Percentiles rank a stretch among this genome's conserved stretches.
phyloP scores from a whole-genome alignment of 2,113 vertebrate genomes.

The Sarotherodon lohbergeri region DNA sequence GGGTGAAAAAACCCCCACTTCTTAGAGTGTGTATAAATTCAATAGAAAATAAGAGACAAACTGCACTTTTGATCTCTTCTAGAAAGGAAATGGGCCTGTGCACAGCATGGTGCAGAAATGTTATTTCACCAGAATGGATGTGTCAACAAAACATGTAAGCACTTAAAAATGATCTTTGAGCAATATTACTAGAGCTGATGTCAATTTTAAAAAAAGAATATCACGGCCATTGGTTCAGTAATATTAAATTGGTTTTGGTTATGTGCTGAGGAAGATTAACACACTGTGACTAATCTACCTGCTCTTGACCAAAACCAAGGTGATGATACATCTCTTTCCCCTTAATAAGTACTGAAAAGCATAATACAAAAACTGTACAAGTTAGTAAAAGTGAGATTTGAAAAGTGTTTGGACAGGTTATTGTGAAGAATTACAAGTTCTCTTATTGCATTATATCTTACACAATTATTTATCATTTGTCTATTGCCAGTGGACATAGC shows the following conservation, averaged over 20 bases:
- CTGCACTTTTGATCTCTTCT: neutral
- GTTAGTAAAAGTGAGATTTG: neutral
- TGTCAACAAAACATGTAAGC: neutral
- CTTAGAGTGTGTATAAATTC: neutral
- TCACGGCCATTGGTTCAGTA: neutral
- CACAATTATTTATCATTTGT: neutral
- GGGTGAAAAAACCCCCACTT: fast-evolving
- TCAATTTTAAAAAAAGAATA: neutral
- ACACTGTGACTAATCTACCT: neutral
- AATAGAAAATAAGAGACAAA: neutral
- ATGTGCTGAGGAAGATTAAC: neutral
- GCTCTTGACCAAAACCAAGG: neutral
- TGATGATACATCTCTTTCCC: neutral
- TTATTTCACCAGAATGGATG: neutral
- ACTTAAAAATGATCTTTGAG: neutral
- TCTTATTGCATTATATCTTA: neutral
- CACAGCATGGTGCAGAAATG: neutral
- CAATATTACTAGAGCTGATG: neutral
- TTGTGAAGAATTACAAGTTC: neutral
- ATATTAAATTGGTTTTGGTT: neutral
- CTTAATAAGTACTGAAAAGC: neutral
- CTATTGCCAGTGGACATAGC: neutral
- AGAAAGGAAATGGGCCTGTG: neutral
- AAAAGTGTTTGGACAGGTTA: neutral
- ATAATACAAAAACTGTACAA: neutral